Conservation (phyloP, 2,113 vertebrate species). For the Camelus bactrianus region DNA sequence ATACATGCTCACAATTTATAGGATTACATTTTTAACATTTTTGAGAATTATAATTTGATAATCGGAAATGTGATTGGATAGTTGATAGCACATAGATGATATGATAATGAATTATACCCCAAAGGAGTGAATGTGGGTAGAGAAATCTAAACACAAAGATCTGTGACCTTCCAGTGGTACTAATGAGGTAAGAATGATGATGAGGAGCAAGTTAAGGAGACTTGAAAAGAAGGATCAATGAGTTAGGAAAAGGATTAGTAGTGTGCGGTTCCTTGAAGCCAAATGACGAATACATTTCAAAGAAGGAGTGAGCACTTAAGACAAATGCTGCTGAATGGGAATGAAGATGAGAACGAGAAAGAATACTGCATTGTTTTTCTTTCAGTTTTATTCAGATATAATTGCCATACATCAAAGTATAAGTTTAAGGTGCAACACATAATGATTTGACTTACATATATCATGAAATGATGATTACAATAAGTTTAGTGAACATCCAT, state of each 20-base stretch:
- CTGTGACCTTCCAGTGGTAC: neutral
- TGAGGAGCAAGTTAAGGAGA: neutral
- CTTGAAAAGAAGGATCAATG: neutral
- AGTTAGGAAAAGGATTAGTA: neutral
- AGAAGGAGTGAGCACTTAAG: neutral
- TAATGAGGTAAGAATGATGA: neutral
- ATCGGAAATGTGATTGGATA: neutral
- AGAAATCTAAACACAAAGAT: slow-evolving; percentile 1
- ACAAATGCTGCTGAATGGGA: neutral
- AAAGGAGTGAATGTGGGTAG: neutral
- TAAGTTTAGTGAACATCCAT: neutral
- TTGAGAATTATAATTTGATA: neutral
- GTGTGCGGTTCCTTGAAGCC: neutral
- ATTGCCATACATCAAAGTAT: neutral
- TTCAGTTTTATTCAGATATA: neutral
- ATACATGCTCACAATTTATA: neutral
- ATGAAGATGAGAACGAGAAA: neutral
- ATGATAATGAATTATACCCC: neutral
- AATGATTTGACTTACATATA: neutral
- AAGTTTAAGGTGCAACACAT: neutral
- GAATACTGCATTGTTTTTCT: neutral
- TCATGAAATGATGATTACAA: neutral
- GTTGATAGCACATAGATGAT: neutral
- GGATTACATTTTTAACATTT: neutral
- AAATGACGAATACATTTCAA: neutral